Conservation (phyloP, 1,140 invertebrate genomes). For the Cotesia typhae region DNA sequence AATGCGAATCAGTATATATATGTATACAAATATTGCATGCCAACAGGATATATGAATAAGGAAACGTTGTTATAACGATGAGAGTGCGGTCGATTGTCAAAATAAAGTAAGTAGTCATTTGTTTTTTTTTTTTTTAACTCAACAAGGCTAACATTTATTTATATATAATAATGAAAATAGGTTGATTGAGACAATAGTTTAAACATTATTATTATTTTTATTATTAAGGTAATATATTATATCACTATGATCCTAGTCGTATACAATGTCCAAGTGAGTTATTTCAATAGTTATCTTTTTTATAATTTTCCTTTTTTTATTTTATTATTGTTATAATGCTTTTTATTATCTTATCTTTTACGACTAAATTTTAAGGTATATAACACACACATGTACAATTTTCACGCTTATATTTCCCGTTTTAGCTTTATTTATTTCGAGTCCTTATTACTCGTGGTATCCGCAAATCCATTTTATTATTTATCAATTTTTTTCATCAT, state of each 20-base stretch:
- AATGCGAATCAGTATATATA: too few species aligned
- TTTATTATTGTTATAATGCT: conserved; percentile 36
- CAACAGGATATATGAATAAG: conserved; percentile 18
- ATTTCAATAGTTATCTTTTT: not conserved
- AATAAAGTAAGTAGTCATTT: conserved; percentile 42
- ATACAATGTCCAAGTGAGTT: conserved; percentile 65
- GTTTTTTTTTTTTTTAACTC: conserved; percentile 63
- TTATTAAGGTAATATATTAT: conserved; percentile 66
- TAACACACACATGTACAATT: conserved; percentile 63
- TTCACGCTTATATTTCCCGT: conserved; percentile 20
- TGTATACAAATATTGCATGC: too few species aligned
- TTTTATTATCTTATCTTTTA: conserved; percentile 35
- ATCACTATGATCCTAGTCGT: conserved; percentile 67
- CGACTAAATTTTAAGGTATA: conserved; percentile 53
- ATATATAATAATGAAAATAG: conserved; percentile 64
- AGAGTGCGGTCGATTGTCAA: conserved; percentile 30
- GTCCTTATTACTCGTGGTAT: not conserved
- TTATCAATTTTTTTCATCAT: conserved; percentile 1
- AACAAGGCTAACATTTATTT: conserved; percentile 69
- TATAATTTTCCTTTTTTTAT: conserved; percentile 37
- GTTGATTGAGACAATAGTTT: conserved; percentile 68
- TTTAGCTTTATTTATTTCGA: not conserved
- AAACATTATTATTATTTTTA: conserved; percentile 55
- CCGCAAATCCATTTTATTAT: conserved; percentile 11
- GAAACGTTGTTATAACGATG: conserved; percentile 6